Conservation (phyloP, 2,797 vertebrate genomes). For the Phoebastria nigripes region DNA sequence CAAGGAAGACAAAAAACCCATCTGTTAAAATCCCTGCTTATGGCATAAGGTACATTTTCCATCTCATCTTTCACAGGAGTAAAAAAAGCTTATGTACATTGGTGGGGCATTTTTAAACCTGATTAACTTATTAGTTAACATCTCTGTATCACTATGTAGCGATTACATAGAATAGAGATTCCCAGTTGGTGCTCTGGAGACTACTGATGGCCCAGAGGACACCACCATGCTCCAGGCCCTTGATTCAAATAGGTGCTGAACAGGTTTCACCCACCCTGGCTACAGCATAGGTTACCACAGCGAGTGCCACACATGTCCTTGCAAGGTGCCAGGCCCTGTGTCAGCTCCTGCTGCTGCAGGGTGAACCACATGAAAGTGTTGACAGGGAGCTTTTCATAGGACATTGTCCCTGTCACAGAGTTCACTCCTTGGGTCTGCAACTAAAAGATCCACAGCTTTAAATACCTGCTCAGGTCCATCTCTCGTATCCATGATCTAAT, state of each 20-base stretch:
- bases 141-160: background rate
- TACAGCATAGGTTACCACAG: background rate
- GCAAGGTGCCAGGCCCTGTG: background rate
- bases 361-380: background rate
- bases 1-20: background rate
- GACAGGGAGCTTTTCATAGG: background rate
- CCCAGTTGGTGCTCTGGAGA: background rate
- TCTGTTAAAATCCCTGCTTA: background rate
- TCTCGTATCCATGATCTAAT: background rate
- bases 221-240: background rate
- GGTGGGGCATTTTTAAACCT: background rate
- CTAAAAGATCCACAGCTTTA: background rate
- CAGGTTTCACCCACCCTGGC: background rate
- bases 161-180: accelerated
- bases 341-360: background rate
- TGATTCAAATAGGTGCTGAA: background rate
- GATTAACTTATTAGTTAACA: background rate
- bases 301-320: background rate
- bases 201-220: background rate
- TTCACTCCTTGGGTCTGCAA: background rate
- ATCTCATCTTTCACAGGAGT: background rate
- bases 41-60: background rate
- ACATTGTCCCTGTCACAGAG: background rate
- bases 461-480: background rate
- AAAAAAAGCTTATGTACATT: background rate